Conservation (phyloP, 1,140 invertebrate species). For the Medauroidea extradentata region DNA sequence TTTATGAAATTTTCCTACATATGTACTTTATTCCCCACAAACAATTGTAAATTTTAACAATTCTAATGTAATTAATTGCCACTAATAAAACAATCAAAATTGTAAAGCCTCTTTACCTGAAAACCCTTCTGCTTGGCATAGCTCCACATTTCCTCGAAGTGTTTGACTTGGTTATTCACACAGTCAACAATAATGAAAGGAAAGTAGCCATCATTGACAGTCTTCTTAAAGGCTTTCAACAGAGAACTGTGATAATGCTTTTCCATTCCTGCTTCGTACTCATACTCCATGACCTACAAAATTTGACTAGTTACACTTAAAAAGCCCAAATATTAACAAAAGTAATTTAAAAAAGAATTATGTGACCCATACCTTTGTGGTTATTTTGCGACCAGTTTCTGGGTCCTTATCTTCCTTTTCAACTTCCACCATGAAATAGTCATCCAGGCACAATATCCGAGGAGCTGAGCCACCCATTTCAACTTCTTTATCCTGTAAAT, state of each 20-base stretch:
- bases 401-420: constrained; percentile 74
- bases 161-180: constrained; percentile 72
- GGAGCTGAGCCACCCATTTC: constrained; percentile 73
- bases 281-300: constrained; percentile 78
- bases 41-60: too few species aligned
- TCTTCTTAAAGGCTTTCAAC: constrained; percentile 88
- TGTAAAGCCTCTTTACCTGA: constrained; percentile 68
- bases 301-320: not conserved
- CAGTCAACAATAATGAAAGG: constrained; percentile 90
- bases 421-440: constrained; percentile 91
- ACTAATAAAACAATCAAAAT: too few species aligned
- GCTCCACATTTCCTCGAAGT: constrained; percentile 85
- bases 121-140: constrained; percentile 85
- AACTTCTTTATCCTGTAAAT: constrained; percentile 72
- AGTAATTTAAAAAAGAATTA: too few species aligned
- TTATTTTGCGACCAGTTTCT: constrained; percentile 71
- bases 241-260: constrained; percentile 74
- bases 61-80: too few species aligned
- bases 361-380: constrained; percentile 55
- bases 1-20: too few species aligned
- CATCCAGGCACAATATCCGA: constrained; percentile 88
- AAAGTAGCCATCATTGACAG: constrained; percentile 86
- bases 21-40: too few species aligned
- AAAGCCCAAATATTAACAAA: too few species aligned
- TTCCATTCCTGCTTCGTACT: constrained; percentile 85